phyloP scores from a whole-genome alignment of 2,797 vertebrate species.

The Spizella passerina region DNA sequence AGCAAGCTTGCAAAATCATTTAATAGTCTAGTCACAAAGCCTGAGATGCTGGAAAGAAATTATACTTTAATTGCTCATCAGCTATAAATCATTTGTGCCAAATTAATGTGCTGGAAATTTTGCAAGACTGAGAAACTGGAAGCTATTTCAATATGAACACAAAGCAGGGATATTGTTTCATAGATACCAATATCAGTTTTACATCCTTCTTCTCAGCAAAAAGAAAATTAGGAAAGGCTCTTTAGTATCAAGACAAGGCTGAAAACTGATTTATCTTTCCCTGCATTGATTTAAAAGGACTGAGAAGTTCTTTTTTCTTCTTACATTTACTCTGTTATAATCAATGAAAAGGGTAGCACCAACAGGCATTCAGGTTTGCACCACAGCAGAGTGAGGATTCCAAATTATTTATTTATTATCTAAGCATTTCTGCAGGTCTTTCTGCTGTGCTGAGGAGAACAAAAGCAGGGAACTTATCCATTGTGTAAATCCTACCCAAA shows the following conservation, averaged over 20 bases:
- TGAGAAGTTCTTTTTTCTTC: neutral
- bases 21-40: conserved; percentile 17
- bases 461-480: neutral
- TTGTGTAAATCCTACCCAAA: neutral
- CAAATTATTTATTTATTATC: neutral
- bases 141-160: neutral
- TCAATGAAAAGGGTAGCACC: neutral
- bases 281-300: neutral
- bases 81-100: conserved; percentile 28
- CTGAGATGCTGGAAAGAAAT: conserved; percentile 14
- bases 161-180: neutral
- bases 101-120: conserved; percentile 32
- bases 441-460: neutral
- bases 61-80: conserved; percentile 29
- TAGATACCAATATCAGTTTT: neutral
- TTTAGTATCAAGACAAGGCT: neutral
- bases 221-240: neutral
- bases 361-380: neutral
- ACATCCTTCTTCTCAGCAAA: neutral
- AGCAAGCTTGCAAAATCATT: neutral
- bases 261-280: neutral
- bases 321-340: neutral
- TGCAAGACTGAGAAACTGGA: conserved; percentile 11
- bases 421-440: neutral
- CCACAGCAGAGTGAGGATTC: neutral